Evolutionary conservation across 2,113 vertebrate genomes (phyloP).

Genomic region (Chaenogobius annularis): DNA sequence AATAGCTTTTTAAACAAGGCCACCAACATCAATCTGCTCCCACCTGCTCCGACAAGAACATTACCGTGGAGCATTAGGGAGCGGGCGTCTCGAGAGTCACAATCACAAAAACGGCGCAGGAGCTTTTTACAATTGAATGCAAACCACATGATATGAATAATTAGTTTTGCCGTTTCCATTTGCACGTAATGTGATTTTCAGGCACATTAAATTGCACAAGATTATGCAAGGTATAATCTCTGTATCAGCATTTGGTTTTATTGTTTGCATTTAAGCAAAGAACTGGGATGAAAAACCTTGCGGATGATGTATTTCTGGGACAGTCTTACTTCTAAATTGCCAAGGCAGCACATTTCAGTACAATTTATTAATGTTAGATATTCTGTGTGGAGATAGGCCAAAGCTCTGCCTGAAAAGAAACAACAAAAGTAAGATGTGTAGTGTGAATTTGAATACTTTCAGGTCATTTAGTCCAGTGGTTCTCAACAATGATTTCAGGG

Average conservation of each 20-base stretch:
- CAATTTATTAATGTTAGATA: neutral
- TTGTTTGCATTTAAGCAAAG: slow-evolving; percentile 14
- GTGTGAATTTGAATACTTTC: no score
- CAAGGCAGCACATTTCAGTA: slow-evolving; percentile 6
- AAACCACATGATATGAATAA: slow-evolving; percentile 34
- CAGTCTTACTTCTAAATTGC: slow-evolving; percentile 20
- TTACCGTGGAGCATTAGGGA: slow-evolving; percentile 51
- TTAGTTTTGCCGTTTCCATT: slow-evolving; percentile 36
- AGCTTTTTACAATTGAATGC: slow-evolving; percentile 31
- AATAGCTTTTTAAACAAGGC: slow-evolving; percentile 58
- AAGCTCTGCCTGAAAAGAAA: no score
- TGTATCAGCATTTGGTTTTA: slow-evolving; percentile 41
- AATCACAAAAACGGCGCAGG: slow-evolving; percentile 8
- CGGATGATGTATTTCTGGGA: slow-evolving; percentile 21
- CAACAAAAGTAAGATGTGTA: no score
- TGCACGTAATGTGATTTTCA: slow-evolving; percentile 3
- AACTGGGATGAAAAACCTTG: slow-evolving; percentile 2
- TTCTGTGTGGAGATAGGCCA: neutral
- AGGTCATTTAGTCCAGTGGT: no score
- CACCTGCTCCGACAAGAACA: slow-evolving; percentile 48
- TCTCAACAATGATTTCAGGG: no score
- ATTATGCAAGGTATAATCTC: slow-evolving; percentile 31
- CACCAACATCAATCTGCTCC: slow-evolving; percentile 29
- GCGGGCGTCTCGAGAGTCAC: slow-evolving; percentile 39
- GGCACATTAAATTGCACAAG: slow-evolving; percentile 16